phyloP scores from a whole-genome alignment of 2,888 invertebrate genomes.

The Lasioglossum calceatum region DNA sequence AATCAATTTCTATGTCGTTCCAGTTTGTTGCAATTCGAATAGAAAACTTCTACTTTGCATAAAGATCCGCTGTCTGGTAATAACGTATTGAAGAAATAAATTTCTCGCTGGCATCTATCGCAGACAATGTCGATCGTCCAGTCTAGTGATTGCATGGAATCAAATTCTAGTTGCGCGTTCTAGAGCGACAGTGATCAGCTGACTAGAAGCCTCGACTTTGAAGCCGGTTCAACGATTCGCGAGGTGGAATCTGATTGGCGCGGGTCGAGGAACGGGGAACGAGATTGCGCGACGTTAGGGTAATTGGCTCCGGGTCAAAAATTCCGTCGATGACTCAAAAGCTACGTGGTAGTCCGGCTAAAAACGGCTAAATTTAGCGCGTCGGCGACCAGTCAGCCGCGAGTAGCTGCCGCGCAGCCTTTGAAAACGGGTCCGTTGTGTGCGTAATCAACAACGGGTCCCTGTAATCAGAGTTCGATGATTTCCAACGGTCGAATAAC shows the following conservation, averaged over 20 bases:
- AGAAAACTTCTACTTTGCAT: too few relatives aligned
- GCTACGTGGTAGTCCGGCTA: conserved; percentile 48
- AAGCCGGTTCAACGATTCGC: conserved; percentile 3
- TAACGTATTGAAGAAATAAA: too few relatives aligned
- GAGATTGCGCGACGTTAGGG: conserved; percentile 46
- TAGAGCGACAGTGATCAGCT: neutral
- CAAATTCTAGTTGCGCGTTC: neutral
- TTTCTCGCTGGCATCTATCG: too few relatives aligned
- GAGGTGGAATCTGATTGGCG: neutral
- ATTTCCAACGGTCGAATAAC: conserved; percentile 35
- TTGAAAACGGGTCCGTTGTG: conserved; percentile 27
- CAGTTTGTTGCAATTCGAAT: too few relatives aligned
- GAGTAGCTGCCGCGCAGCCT: conserved; percentile 44
- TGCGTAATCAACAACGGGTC: conserved; percentile 45
- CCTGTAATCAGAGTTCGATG: conserved; percentile 46
- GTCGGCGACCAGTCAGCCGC: conserved; percentile 21
- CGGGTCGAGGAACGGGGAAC: conserved; percentile 19
- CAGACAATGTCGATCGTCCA: too few relatives aligned
- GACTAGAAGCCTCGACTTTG: conserved; percentile 4
- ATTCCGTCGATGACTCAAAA: conserved; percentile 67
- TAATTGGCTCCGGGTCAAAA: conserved; percentile 66
- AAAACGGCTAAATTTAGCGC: conserved; percentile 68
- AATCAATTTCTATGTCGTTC: too few relatives aligned
- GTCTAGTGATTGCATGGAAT: too few relatives aligned
- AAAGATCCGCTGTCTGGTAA: too few relatives aligned